Base-by-base conservation (phyloP, 2,797 vertebrate genomes). In the Huso huso region DNA sequence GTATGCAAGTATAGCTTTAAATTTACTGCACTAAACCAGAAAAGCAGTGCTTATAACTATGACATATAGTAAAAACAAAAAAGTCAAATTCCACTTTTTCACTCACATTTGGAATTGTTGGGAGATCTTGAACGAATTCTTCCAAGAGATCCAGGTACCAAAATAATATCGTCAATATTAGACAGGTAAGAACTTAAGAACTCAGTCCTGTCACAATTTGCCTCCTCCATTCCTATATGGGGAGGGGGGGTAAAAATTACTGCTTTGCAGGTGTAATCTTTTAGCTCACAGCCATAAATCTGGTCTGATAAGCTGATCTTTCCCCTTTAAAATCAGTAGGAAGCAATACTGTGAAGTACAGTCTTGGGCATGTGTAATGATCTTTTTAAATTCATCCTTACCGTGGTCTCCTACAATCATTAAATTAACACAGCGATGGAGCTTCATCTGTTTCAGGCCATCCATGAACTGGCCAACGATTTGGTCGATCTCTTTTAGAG, bases 341-440 rank as follows among this genome's bases (percentile, higher is more conserved):
- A 37, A 37, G 37, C 37, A 37, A 37, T 37, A 37, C 37, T 37
- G 37, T 37, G 37, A 37, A 37, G 37, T 37, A 37, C 37, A 37
- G 37, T 37, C 18, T 18, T 37, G 37, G 37, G 37, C 37, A 37
- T 37, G 37, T 37, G 37, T 37, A 37, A 4, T 37, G 37, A 37
- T 37, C 37, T 37, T 37, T 37, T 37, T 5, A 37, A 37, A 37
- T 37, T 37, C 37, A 5, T 37, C 37, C 37, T 37, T 37, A 98
- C 97, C 97, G 2, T 99, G 97, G 77, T 99, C 97, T 61, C 96
- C 96, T 66, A 98, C 96, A 77, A 99, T 85, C 81, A 99, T 94
- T 77, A 99, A 89, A 74, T 99, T 98, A 69, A 94, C 94, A 73
- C 97, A 99, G 50, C 90, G 92, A 75, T 99, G 96, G 18, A 99